Evolutionary conservation across 2,113 vertebrate species (phyloP), one percentile per base, ranked within the genome.

Genomic region (Thymallus thymallus): DNA sequence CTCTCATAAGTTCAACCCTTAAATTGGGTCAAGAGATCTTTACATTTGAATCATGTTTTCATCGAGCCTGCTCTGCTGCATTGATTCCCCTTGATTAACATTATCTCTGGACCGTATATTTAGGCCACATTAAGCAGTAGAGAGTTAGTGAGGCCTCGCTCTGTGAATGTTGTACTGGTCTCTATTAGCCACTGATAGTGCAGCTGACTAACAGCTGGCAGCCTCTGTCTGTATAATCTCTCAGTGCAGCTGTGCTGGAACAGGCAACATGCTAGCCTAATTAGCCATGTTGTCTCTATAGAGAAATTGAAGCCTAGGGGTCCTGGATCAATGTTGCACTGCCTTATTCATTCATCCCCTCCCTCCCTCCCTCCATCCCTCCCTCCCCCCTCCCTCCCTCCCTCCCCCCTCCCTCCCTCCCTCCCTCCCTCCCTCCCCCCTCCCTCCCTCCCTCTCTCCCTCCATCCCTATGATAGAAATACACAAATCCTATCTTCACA

Each of bases 141-240:
- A 80, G 76, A 63, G 82, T 82, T 85, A 78, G 86, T 29, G 72
- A 84, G 64, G 69, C 77, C 84, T 68, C 78, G 71, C 86, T 85
- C 85, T 79, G 69, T 75, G 80, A 80, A 84, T 90, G 75, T 82
- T 90, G 80, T n/a, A 81, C 91, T 79, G 85, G 82, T 92, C 90
- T 91, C 90, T 90, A 92, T 93, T 92, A 93, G 89, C 91, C 87
- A 89, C 86, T 84, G 87, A 92, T 90, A 90, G 84, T 82, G 85
- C 86, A 90, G 90, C 88, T 84, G 87, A 89, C 80, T 85, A 94
- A 93, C 92, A 93, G 90, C 92, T 94, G 93, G 92, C 90, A 89
- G 85, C 87, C 86, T 90, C 87, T 90, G 91, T 86, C 88, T 89
- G 86, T 86, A 89, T 91, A 92, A 93, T 93, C 88, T 93, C 88